These are phyloP conservation scores for Penaeus indicus DNA, from an alignment of 1,140 invertebrate genomes.

Conservation along the genomic window DNA sequence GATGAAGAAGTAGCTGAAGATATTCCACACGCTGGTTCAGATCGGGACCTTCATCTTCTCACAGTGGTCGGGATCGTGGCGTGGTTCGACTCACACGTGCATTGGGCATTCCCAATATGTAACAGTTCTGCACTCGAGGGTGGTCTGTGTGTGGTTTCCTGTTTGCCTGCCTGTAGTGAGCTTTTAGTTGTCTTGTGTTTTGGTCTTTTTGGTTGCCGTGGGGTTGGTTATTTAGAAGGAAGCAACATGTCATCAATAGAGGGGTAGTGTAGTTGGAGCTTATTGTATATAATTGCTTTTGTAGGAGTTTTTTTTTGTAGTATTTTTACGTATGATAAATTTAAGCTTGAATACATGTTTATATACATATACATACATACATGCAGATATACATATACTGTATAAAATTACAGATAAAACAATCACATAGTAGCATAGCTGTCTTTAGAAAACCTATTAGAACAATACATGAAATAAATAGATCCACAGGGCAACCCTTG, in stretches of 20 bases:
- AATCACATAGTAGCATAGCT: no score
- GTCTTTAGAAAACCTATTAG: no score
- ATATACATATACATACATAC: no score
- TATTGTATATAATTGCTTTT: no score
- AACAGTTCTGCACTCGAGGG: constrained; percentile 88
- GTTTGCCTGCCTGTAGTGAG: constrained; percentile 82
- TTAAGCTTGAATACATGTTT: no score
- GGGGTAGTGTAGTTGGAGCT: neutral
- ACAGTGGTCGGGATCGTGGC: constrained; percentile 81
- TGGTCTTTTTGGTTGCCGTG: neutral
- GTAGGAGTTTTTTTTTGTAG: no score
- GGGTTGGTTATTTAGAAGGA: neutral
- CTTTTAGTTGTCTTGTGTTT: neutral
- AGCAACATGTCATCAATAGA: neutral
- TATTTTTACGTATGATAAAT: no score
- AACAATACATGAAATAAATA: no score
- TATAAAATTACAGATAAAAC: no score
- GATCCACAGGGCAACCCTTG: no score
- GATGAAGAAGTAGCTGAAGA: constrained; percentile 82
- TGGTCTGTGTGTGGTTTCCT: constrained; percentile 84
- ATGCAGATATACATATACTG: no score
- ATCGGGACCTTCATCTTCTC: constrained; percentile 76
- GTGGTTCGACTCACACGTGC: constrained; percentile 86
- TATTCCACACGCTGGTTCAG: constrained; percentile 82
- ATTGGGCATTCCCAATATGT: constrained; percentile 82